Evolutionary conservation across 2,797 vertebrate species (phyloP).

Genomic region (Tarsius wallacei): DNA sequence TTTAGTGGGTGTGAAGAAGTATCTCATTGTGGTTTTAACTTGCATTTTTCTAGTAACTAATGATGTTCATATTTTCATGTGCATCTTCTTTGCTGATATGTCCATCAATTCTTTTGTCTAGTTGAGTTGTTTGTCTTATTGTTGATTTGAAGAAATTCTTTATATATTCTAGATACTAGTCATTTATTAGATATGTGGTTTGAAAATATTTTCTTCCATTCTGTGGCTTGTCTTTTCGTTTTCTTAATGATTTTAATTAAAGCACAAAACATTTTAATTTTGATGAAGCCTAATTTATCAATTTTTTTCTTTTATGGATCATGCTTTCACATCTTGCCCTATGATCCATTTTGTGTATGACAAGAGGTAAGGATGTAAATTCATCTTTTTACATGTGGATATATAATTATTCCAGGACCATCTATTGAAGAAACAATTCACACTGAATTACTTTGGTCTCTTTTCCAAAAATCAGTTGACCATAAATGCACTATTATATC

Average conservation of each 20-base stretch:
- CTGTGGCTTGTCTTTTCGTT: not conserved
- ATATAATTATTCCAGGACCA: not conserved
- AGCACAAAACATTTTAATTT: constrained; percentile 6
- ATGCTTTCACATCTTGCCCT: not conserved
- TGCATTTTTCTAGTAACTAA: constrained; percentile 24
- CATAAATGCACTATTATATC: constrained; percentile 27
- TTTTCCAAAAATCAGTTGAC: constrained; percentile 54
- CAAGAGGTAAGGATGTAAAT: constrained; percentile 9
- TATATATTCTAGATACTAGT: not conserved
- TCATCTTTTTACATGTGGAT: not conserved
- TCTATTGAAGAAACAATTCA: constrained; percentile 44
- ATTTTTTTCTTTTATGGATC: not conserved
- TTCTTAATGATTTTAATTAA: constrained; percentile 16
- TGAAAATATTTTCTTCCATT: not conserved
- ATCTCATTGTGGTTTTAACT: not conserved
- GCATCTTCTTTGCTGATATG: not conserved
- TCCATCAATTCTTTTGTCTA: not conserved
- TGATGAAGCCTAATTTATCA: not conserved
- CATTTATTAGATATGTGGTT: not conserved
- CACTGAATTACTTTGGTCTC: not conserved
- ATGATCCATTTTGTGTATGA: not conserved
- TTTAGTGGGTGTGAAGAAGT: not conserved
- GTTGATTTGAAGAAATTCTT: constrained; percentile 27
- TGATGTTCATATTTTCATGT: not conserved
- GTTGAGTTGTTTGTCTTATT: not conserved